Conservation (phyloP, 2,888 invertebrate species). For the Prosapia bicincta region DNA sequence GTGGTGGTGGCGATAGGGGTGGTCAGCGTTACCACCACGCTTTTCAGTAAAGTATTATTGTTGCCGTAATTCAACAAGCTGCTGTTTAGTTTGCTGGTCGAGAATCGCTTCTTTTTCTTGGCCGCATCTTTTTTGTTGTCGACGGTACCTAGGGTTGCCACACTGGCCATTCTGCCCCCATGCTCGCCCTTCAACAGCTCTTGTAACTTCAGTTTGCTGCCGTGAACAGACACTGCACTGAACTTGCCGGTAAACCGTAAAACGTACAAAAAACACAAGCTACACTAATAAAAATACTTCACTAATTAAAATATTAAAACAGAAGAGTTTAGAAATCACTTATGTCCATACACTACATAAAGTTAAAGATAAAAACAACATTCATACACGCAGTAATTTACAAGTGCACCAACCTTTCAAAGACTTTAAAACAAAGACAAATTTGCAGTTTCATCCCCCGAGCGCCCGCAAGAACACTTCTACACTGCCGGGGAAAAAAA, state of each 20-base stretch:
- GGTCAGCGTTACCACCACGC: constrained; percentile 36
- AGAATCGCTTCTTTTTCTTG: background rate
- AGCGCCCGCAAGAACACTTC: background rate
- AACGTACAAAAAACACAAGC: no score
- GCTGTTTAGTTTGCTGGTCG: background rate
- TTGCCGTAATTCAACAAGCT: background rate
- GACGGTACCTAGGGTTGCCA: background rate
- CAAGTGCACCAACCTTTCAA: background rate
- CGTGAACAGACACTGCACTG: background rate
- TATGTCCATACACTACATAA: no score
- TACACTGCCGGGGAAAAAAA: constrained; percentile 21
- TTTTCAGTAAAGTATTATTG: background rate
- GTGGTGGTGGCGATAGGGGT: constrained; percentile 38
- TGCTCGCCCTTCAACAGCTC: background rate
- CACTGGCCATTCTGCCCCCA: background rate
- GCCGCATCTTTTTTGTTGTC: constrained; percentile 8
- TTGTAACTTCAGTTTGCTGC: background rate
- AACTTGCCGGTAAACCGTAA: no score
- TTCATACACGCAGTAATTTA: no score
- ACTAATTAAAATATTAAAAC: no score
- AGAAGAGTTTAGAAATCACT: no score
- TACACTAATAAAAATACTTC: no score
- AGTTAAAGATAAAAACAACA: no score
- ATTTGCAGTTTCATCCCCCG: background rate
- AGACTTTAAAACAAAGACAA: background rate